Percentiles rank a stretch among this genome's conserved stretches.
phyloP scores from a whole-genome alignment of 2,797 vertebrate genomes.

The Darevskia nairensis region DNA sequence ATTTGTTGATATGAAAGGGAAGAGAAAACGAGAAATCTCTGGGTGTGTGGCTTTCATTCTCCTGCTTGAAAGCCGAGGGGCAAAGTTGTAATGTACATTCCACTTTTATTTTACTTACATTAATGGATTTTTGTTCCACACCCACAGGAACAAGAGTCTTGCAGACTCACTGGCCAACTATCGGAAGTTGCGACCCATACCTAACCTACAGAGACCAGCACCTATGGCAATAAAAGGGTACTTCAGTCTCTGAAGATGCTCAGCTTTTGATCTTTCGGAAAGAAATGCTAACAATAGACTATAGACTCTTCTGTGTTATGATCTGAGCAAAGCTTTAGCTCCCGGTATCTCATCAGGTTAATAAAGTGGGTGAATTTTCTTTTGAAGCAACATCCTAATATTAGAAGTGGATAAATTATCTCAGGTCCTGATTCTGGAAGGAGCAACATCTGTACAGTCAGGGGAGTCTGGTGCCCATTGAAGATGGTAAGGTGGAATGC shows the following conservation, averaged over 20 bases:
- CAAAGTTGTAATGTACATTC: background rate
- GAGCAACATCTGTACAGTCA: background rate
- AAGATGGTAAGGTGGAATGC: no score
- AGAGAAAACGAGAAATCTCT: background rate
- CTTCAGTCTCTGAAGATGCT: slow-evolving; percentile 30
- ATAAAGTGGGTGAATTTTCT: background rate
- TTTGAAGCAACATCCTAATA: background rate
- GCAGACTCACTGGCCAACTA: background rate
- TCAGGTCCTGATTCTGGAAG: background rate
- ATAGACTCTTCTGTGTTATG: slow-evolving; percentile 23
- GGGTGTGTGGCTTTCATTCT: slow-evolving; percentile 19
- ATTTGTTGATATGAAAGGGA: background rate
- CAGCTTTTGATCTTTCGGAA: slow-evolving; percentile 45
- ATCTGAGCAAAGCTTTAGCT: slow-evolving; percentile 13
- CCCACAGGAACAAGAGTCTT: background rate
- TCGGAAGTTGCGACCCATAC: background rate
- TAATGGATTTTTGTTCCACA: background rate
- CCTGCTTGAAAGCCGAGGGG: background rate
- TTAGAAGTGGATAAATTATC: background rate
- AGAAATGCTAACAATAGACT: slow-evolving; percentile 37
- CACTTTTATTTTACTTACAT: background rate
- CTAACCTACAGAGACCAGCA: slow-evolving; percentile 20
- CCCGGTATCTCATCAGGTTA: background rate
- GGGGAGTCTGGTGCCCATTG: no score
- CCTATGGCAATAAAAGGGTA: background rate